phyloP scores from a whole-genome alignment of 2,888 invertebrate species.

The Amphipoea oculea region DNA sequence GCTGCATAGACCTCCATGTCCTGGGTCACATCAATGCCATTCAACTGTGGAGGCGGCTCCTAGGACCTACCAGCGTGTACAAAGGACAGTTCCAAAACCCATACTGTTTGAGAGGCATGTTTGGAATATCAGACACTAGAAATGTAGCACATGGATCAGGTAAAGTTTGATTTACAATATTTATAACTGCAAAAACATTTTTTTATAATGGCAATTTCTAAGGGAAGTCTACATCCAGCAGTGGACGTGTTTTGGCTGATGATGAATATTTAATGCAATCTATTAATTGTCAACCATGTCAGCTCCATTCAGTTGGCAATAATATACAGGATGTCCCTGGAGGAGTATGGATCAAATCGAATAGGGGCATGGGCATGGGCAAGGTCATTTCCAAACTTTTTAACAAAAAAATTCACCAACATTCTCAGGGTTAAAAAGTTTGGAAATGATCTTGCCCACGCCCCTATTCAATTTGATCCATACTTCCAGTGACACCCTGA shows the following conservation, averaged over 20 bases:
- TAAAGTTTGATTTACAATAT: conserved; percentile 74
- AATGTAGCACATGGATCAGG: conserved; percentile 99
- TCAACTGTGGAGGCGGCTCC: conserved; percentile 94
- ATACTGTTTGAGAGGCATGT: conserved; percentile 94
- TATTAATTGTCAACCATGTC: not conserved
- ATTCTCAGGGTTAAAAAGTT: too few species aligned
- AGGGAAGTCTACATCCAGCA: not conserved
- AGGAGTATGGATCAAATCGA: too few species aligned
- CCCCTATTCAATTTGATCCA: too few species aligned
- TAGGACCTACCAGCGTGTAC: conserved; percentile 97
- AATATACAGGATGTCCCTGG: not conserved
- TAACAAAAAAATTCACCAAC: too few species aligned
- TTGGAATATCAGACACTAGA: conserved; percentile 97
- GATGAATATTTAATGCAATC: not conserved
- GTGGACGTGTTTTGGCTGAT: not conserved
- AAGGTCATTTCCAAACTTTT: too few species aligned
- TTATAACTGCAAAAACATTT: not conserved
- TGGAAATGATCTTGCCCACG: too few species aligned
- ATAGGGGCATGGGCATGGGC: too few species aligned
- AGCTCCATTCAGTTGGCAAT: not conserved
- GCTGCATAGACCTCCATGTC: conserved; percentile 95
- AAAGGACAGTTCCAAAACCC: conserved; percentile 95
- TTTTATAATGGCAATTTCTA: not conserved
- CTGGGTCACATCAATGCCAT: conserved; percentile 95
- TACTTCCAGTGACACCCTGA: too few species aligned